phyloP scores from a whole-genome alignment of 53 echinoderm and acorn worm species.

The Patiria pectinifera region DNA sequence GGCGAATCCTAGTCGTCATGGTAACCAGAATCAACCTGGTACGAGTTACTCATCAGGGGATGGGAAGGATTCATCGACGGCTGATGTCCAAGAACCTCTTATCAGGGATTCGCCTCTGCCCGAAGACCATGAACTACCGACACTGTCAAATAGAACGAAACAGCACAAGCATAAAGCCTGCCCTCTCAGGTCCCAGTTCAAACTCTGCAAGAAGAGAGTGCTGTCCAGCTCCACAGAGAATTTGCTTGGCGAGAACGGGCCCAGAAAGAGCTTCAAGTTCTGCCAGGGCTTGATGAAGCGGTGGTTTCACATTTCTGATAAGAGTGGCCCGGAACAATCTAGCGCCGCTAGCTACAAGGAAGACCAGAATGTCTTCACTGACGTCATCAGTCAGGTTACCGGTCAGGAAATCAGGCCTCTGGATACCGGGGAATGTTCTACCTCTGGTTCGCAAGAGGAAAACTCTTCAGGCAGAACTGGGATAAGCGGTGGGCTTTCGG shows the following conservation, averaged over 20 bases:
- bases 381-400: background rate
- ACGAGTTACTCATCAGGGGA: constrained; percentile 12
- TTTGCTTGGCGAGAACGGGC: constrained; percentile 9
- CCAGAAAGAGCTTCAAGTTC: constrained; percentile 49
- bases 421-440: background rate
- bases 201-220: constrained; percentile 21
- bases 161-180: background rate
- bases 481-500: background rate
- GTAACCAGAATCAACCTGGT: background rate
- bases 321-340: background rate
- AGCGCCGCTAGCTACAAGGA: background rate
- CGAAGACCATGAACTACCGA: background rate
- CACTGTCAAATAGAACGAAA: background rate
- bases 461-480: background rate
- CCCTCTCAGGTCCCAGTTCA: constrained; percentile 20
- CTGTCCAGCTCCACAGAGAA: constrained; percentile 48
- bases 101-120: background rate
- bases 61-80: background rate
- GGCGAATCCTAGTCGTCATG: background rate
- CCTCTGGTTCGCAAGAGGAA: background rate
- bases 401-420: background rate
- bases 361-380: background rate
- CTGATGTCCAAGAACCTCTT: background rate
- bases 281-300: constrained; percentile 30
- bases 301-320: background rate